These are phyloP conservation scores for Camponotus fellah DNA, from an alignment of 2,888 invertebrate genomes.

Conservation along the genomic window DNA sequence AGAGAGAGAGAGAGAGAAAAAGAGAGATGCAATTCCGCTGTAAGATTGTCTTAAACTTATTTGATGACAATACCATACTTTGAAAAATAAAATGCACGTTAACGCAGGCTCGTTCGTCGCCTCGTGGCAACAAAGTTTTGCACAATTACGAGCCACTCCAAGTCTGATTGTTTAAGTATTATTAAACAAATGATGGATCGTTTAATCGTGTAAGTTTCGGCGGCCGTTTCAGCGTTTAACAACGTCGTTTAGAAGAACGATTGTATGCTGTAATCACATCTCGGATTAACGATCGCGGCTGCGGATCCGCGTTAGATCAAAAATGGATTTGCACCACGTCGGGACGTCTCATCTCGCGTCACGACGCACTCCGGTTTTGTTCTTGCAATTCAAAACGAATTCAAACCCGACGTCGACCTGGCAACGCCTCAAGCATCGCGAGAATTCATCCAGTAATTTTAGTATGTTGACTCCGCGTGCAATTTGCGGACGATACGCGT, in stretches of 20 bases:
- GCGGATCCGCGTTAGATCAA: not conserved
- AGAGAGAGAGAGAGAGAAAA: not conserved
- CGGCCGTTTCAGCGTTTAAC: constrained; percentile 13
- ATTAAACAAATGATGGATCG: constrained; percentile 47
- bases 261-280: constrained; percentile 15
- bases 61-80: not conserved
- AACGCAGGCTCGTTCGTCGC: not conserved
- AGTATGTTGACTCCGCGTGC: constrained; percentile 42
- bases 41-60: constrained; percentile 3
- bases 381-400: not conserved
- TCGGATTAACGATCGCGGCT: constrained; percentile 4
- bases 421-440: constrained; percentile 43
- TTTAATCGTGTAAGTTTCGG: constrained; percentile 41
- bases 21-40: not conserved
- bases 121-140: not conserved
- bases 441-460: constrained; percentile 40
- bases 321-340: constrained; percentile 31
- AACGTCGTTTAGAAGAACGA: constrained; percentile 34
- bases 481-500: constrained; percentile 43
- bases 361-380: not conserved
- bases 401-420: constrained; percentile 37
- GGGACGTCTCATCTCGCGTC: constrained; percentile 12
- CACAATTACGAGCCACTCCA: not conserved
- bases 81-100: not conserved
- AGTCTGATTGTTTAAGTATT: not conserved